Conservation (phyloP, 2,888 invertebrate genomes). For the Carpatolechia fugitivella region DNA sequence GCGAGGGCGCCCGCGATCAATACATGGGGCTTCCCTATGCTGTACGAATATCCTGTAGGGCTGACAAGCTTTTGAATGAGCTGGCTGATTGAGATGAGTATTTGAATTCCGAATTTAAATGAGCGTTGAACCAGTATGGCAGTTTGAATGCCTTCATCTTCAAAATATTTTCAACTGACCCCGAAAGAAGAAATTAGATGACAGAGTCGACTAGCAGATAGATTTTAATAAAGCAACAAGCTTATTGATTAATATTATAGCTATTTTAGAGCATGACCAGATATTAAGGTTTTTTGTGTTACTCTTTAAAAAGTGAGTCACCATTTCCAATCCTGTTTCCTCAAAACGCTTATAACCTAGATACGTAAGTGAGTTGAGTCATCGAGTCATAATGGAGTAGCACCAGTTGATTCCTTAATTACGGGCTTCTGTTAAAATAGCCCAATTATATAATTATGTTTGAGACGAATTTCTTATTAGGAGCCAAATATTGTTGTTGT, state of each 20-base stretch:
- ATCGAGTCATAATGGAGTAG: neutral
- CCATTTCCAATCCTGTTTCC: neutral
- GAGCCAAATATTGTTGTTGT: no score
- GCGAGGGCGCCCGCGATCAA: constrained; percentile 71
- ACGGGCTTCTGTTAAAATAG: neutral
- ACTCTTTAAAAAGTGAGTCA: neutral
- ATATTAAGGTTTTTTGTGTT: neutral
- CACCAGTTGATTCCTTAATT: neutral
- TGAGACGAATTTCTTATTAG: no score
- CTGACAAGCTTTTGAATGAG: neutral
- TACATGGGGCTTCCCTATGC: constrained; percentile 66
- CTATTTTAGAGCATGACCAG: neutral
- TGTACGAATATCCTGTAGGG: constrained; percentile 9
- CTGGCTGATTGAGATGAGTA: neutral
- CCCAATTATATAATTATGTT: neutral
- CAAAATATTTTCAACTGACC: no score
- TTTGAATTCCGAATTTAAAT: neutral
- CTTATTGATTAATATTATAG: no score
- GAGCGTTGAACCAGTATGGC: neutral
- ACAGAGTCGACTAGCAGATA: no score
- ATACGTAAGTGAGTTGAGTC: neutral
- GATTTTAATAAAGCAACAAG: no score
- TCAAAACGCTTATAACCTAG: neutral
- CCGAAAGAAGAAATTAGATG: no score
- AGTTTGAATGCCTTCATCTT: no score